Percentiles rank a stretch among this genome's conserved stretches.
These are phyloP conservation scores for Pterophyllum scalare DNA, from an alignment of 2,113 vertebrate species.

Conservation along the genomic window DNA sequence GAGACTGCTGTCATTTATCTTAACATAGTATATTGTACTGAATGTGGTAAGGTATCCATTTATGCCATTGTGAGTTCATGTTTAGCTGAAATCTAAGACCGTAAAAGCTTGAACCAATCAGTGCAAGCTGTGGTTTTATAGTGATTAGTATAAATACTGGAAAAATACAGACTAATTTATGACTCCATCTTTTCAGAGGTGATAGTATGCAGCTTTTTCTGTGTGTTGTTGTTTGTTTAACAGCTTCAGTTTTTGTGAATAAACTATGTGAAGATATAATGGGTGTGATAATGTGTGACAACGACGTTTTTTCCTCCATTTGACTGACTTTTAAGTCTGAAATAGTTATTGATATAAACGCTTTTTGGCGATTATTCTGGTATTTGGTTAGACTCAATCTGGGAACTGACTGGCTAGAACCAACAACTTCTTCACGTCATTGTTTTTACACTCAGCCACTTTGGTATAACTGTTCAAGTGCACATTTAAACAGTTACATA, in stretches of 20 bases:
- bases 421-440: rapidly evolving
- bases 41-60: background rate
- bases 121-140: background rate
- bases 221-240: background rate
- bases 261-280: background rate
- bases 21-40: background rate
- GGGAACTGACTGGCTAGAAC: background rate
- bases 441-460: background rate
- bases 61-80: background rate
- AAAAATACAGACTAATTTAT: background rate
- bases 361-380: background rate
- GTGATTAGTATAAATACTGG: background rate
- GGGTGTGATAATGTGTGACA: background rate
- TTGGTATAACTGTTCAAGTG: background rate
- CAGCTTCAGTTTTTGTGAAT: background rate
- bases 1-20: background rate
- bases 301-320: background rate
- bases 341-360: background rate
- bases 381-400: background rate
- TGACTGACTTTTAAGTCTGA: background rate
- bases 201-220: background rate
- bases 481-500: background rate
- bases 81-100: background rate
- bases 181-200: background rate
- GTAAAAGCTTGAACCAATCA: background rate